Evolutionary conservation across 2,113 vertebrate species (phyloP).

Genomic region (Blennius ocellaris): DNA sequence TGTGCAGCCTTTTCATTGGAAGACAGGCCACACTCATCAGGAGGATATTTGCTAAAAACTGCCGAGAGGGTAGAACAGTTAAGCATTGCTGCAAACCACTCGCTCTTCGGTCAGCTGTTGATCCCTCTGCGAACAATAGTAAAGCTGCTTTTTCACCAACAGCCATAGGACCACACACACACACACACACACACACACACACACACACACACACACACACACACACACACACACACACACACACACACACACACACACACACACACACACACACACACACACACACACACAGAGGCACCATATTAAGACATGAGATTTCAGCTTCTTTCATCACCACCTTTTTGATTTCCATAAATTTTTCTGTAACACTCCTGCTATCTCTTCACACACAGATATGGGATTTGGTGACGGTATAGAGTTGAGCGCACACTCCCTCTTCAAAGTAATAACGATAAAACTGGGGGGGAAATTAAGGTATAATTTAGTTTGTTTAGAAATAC

Average conservation of each 20-base stretch:
- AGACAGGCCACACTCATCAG: conserved; percentile 54
- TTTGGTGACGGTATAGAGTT: conserved; percentile 48
- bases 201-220: too few relatives aligned
- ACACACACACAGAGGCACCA: background rate
- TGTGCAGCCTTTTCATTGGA: conserved; percentile 45
- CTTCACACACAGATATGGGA: conserved; percentile 41
- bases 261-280: too few relatives aligned
- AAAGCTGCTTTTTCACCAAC: conserved; percentile 27
- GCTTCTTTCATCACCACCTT: conserved; percentile 52
- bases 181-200: too few relatives aligned
- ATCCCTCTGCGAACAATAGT: conserved; percentile 41
- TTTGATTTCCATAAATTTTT: conserved; percentile 49
- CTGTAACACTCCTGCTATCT: conserved; percentile 24
- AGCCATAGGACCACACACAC: conserved; percentile 13
- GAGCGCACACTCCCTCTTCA: conserved; percentile 33
- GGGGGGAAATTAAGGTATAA: conserved; percentile 42
- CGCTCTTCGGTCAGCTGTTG: conserved; percentile 68
- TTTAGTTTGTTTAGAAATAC: conserved; percentile 11
- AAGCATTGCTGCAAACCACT: conserved; percentile 52
- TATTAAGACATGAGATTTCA: conserved; percentile 50
- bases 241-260: conserved; percentile 21
- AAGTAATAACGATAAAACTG: conserved; percentile 50
- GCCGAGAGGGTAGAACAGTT: conserved; percentile 53
- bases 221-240: conserved; percentile 21
- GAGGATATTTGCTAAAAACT: conserved; percentile 71